Percentiles rank a stretch among this genome's conserved stretches.
Evolutionary conservation across 2,113 vertebrate genomes (phyloP).

Genomic region (Tinamus guttatus): DNA sequence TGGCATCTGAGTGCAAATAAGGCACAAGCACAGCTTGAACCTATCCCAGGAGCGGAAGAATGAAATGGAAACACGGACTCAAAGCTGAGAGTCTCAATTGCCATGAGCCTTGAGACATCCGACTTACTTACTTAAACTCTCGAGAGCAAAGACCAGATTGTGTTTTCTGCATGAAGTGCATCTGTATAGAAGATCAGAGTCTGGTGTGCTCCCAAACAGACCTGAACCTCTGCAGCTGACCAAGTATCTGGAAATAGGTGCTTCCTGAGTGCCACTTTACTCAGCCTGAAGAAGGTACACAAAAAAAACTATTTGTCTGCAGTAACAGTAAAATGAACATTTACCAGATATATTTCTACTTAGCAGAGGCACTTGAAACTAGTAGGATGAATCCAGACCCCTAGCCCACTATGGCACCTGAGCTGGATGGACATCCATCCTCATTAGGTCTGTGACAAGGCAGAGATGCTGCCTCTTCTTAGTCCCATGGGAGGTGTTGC

Average conservation of each 20-base stretch:
- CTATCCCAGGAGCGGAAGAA: not conserved
- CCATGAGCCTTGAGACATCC: not conserved
- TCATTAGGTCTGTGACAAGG: not conserved
- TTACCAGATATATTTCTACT: rapidly evolving
- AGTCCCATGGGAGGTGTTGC: not conserved
- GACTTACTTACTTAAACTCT: not conserved
- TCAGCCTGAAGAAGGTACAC: not conserved
- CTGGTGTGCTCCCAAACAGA: not conserved
- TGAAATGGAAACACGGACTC: not conserved
- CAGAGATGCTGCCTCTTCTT: not conserved
- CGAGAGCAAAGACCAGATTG: not conserved
- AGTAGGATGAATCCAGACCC: not conserved
- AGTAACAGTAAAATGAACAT: not conserved
- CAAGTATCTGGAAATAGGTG: rapidly evolving
- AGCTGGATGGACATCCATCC: not conserved
- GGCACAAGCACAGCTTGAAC: not conserved
- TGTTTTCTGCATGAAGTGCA: not conserved
- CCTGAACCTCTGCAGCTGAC: rapidly evolving
- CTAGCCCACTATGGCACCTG: not conserved
- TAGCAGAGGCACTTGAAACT: not conserved
- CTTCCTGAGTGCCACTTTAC: not conserved
- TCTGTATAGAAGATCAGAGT: not conserved
- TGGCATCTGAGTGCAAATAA: conserved; percentile 8
- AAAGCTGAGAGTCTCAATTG: not conserved
- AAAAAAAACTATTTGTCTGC: not conserved